Base-by-base conservation (phyloP, 2,113 vertebrate species). In the Equus przewalskii region DNA sequence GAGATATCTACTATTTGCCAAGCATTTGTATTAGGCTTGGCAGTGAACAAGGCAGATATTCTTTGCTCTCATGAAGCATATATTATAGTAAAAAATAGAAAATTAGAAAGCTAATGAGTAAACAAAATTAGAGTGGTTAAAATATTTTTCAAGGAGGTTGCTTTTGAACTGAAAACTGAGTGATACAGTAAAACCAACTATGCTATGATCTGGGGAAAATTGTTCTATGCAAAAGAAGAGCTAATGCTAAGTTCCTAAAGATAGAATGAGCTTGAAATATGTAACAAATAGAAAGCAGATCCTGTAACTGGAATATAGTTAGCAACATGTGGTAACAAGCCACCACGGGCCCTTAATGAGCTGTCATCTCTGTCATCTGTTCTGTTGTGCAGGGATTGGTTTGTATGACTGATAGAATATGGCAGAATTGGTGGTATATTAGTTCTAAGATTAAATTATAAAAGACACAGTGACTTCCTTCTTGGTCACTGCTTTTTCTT, bases 241-340 rank as follows among this genome's bases (percentile, higher is more conserved):
- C 18, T 88, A 87, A 82, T 30, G 12, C 5, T 41, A 36, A 93
- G 6, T 46, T 73, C 30, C 4, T 19, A 64, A 26, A 1, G 5
- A 26, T 7, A 69, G 13, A 41, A 19, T 41, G 33, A 75, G 1
- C 65, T 78, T 94, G 22, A 22, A 8, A n/a, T 54, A 33, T 9
- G 0, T 18, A 18, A 72, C 14, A 28, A 83, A 82, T 1, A 62
- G 30, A 76, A 93, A 46, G 51, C 33, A n/a, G 0, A 5, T 64
- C 3, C 54, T 26, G 9, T 49, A 19, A 36, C 7, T 15, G 0
- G 6, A 58, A 4, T n/a, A 1, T 11, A 28, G 3, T 30, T 67
- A 21, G 12, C 19, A 44, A n/a, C 13, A 1, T 12, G 0, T 65
- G 46, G 30, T 41, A 41, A 9, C 22, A 36, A 44, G 6, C 26